A percentile compares a stretch with the other conserved stretches of the same genome.
These are phyloP conservation scores for Drosophila algonquin DNA, from an alignment of 2,888 invertebrate genomes.

Conservation along the genomic window DNA sequence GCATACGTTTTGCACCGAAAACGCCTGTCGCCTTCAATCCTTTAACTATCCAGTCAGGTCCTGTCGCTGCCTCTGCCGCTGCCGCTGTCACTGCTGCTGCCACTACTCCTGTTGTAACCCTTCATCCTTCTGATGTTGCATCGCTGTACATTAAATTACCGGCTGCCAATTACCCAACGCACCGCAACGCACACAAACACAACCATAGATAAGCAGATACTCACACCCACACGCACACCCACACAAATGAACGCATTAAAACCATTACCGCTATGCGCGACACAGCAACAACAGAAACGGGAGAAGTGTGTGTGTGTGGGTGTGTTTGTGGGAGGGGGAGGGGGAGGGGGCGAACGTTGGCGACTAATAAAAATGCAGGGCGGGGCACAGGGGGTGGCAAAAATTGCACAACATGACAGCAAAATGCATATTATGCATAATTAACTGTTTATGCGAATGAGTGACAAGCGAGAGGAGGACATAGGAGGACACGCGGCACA, in stretches of 20 bases:
- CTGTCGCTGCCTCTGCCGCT: conserved; percentile 10
- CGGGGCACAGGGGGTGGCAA: conserved; percentile 33
- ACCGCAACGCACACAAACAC: conserved; percentile 46
- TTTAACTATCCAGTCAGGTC: conserved; percentile 11
- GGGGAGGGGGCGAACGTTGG: conserved; percentile 1
- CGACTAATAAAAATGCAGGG: conserved; percentile 55
- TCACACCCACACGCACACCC: conserved; percentile 36
- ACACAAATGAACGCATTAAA: conserved; percentile 71
- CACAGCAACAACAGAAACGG: conserved; percentile 27
- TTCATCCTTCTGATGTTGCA: neutral
- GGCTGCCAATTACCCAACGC: conserved; percentile 58
- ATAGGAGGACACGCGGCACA: conserved; percentile 43
- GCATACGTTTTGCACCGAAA: neutral
- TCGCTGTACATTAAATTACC: conserved; percentile 60
- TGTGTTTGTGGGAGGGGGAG: neutral
- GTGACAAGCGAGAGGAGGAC: conserved; percentile 78
- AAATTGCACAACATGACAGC: conserved; percentile 80
- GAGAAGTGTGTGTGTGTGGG: neutral
- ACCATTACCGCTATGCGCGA: conserved; percentile 63
- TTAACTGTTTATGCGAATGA: conserved; percentile 81
- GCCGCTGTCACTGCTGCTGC: conserved; percentile 13
- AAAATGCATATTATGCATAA: conserved; percentile 83
- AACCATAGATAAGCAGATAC: conserved; percentile 28
- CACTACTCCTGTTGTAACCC: neutral
- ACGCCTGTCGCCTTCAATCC: conserved; percentile 18